Evolutionary conservation across 2,113 vertebrate genomes (phyloP), one percentile per base, ranked within the genome.

Genomic region (Silurus glanis): DNA sequence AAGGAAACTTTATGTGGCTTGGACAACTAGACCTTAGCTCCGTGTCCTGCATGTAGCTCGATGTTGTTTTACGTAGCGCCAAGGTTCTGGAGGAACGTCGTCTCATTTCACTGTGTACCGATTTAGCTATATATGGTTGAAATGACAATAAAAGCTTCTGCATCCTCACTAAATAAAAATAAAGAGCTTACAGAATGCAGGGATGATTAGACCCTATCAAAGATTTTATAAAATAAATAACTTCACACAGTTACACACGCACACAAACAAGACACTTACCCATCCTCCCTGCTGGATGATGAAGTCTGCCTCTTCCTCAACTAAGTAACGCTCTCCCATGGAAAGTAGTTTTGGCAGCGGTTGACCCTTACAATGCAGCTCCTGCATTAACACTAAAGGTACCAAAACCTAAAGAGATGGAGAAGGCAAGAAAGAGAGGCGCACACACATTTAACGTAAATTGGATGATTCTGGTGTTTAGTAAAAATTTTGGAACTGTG

Each of bases 241-340:
- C 47, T 75, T 75, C 47, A 75, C 19, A 19, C 47, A 19, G 13
- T 71, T 16, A 72, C 0, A 74, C 9, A 49, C 17, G 9, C 6
- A 9, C 16, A 21, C 49, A 49, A 53, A 19, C 4, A 45, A 45
- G 4, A 10, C 86, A 93, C 97, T 95, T 95, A 99, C 98, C 97
- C 97, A 99, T 96, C 98, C 97, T 51, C 98, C 97, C 87, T 97
- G 97, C 83, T 97, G 96, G 83, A 96, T 94, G 91, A 99, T 96
- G 91, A 93, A 96, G 82, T 96, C 95, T 0, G 96, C 94, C 71
- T 94, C 94, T 7, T 89, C 91, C 82, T 99, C 97, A 89, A 98
- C 96, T 49, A 99, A 91, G 66, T 96, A 97, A 0, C 90, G 95
- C 83, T 97, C 94, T 0, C 97, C 97, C 0, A 97, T 92, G 78